phyloP scores from a whole-genome alignment of 2,113 vertebrate genomes.

The Corythaixoides concolor region DNA sequence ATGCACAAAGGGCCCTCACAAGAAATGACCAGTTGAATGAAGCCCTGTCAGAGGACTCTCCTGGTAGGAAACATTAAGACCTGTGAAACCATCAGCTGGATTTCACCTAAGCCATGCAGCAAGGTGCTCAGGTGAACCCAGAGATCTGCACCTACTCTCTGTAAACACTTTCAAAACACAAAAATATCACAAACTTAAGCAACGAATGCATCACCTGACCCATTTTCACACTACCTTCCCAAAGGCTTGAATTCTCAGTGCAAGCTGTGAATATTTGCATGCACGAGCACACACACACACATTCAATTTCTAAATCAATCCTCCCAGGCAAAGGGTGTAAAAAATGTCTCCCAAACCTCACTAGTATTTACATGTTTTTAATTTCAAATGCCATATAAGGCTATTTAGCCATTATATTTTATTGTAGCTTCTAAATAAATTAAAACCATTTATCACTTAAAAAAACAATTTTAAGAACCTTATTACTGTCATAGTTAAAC shows the following conservation, averaged over 20 bases:
- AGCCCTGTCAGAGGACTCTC: neutral
- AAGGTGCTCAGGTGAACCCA: neutral
- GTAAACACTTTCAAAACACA: neutral
- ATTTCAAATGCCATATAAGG: constrained; percentile 49
- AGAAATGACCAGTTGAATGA: neutral
- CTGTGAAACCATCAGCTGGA: neutral
- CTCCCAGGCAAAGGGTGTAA: constrained; percentile 23
- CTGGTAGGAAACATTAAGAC: neutral
- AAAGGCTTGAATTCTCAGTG: neutral
- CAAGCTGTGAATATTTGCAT: neutral
- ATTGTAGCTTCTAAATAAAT: constrained; percentile 56
- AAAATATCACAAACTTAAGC: neutral
- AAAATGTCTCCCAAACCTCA: constrained; percentile 20
- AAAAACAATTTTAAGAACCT: constrained; percentile 17
- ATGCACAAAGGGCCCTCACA: neutral
- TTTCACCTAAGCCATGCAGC: neutral
- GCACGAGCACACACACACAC: fast-evolving
- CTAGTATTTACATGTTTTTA: constrained; percentile 53
- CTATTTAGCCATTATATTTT: constrained; percentile 18
- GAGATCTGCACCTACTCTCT: neutral
- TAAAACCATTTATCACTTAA: constrained; percentile 58
- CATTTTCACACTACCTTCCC: constrained; percentile 6
- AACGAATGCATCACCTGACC: neutral
- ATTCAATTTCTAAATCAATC: constrained; percentile 9
- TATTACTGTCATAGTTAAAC: constrained; percentile 45